Base-by-base conservation (phyloP, 2,797 vertebrate genomes). In the Trichosurus vulpecula region DNA sequence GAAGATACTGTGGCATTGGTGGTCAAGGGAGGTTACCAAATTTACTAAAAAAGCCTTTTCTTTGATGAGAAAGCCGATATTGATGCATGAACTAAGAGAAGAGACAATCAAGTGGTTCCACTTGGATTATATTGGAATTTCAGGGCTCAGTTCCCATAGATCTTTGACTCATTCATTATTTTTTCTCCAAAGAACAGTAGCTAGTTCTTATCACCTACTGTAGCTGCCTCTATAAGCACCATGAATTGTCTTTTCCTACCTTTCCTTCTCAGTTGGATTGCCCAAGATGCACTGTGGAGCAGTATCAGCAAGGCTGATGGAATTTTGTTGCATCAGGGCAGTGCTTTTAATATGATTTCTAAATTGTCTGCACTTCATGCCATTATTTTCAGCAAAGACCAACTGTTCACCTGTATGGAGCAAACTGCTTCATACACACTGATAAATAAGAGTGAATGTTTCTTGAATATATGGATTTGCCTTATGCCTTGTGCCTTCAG, bases 321-420 rank as follows among this genome's bases (percentile, higher is more conserved):
- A 87, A 52, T 94, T 91, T 52, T 35, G 2, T 90, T 93, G 94
- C 94, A 53, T 96, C 91, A 96, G 91, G 93, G 57, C 90, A 81
- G 96, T 94, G 61, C n/a, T 94, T 96, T 98, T 57, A 97, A 66
- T 97, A 74, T 96, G 97, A 93, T 90, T 97, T 95, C 54, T 96
- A 96, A 96, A 97, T 95, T 2, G 56, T 58, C 89, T 91, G 96
- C 92, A 97, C 89, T 93, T 97, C 96, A 1, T 97, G 96, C 95
- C 92, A 95, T 97, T 97, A 96, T 96, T 98, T 97, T 97, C 97
- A 98, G 96, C 97, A 95, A 97, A 93, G 96, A 92, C 92, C 97
- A 97, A 74, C 94, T 22, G 6, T 97, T 97, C 96, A 94, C 93
- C 93, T 6, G 6, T 10, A n/a, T 94, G 94, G 96, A 97, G 96